Base-by-base conservation (phyloP, 2,797 vertebrate genomes). In the Oryzias dopingdopingensis region DNA sequence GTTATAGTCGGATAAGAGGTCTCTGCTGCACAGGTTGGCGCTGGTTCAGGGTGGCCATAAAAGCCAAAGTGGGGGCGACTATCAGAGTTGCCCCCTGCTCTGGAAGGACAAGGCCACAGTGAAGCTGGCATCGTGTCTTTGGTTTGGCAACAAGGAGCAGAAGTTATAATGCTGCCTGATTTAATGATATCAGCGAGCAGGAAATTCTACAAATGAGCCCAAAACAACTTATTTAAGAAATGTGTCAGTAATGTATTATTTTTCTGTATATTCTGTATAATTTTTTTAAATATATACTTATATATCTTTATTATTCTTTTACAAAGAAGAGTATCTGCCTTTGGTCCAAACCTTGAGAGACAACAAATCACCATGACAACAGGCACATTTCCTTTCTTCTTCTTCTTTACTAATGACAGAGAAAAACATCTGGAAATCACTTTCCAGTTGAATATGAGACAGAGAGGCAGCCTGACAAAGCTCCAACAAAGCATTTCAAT, bases 31-130 rank as follows among this genome's bases (percentile, higher is more conserved):
- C 80, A 85, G 74, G 45, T 76, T 82, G 84, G 80, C 71, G 0
- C 56, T 41, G 49, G 65, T 64, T 79, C 72, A 82, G 59, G 48
- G 40, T 61, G 68, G 65, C 65, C 51, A 49, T 56, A 59, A 66
- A 65, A 76, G 75, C 64, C 77, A 82, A 82, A 80, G 80, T 83
- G 84, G 86, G 71, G 72, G 67, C 18, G 56, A 74, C 51, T 68
- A 61, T 79, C 79, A 79, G 66, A 76, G 77, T 52, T 65, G 70
- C 42, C 72, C 55, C 29, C 64, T 76, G 59, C 70, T 57, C 49
- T 32, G 7, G 53, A 43, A 67, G 68, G 76, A 84, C 65, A 56
- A 71, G 71, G 57, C 60, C 40, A 14, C 59, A 60, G 66, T 74
- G 58, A 59, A 16, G 42, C 66, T 85, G 77, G 86, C 80, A 83